phyloP scores from a whole-genome alignment of 2,113 vertebrate genomes.

The Athene noctua region DNA sequence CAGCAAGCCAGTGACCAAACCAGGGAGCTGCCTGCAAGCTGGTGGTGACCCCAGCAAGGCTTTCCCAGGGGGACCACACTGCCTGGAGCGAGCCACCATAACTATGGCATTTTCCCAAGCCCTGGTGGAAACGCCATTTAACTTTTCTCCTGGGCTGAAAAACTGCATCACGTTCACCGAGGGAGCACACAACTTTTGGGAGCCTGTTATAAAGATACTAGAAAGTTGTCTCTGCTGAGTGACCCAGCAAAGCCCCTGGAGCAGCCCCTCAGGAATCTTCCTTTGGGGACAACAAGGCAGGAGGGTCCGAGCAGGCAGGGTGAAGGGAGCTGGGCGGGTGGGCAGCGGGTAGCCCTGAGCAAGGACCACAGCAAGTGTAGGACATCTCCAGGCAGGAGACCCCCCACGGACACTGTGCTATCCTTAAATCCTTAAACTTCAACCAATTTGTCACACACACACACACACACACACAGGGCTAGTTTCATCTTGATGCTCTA shows the following conservation, averaged over 20 bases:
- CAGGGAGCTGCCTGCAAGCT: not conserved
- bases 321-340: rapidly evolving
- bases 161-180: not conserved
- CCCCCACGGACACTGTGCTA: not conserved
- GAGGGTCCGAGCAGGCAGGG: not conserved
- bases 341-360: not conserved
- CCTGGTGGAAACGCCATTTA: not conserved
- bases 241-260: not conserved
- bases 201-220: not conserved
- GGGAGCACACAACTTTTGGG: not conserved
- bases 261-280: not conserved
- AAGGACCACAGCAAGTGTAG: not conserved
- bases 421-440: not conserved
- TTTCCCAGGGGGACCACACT: not conserved
- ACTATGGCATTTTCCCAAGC: rapidly evolving
- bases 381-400: not conserved
- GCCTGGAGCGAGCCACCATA: rapidly evolving
- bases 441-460: not conserved
- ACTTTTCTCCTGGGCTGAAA: not conserved
- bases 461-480: no score
- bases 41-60: not conserved
- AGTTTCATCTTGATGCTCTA: not conserved
- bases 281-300: not conserved
- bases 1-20: not conserved
- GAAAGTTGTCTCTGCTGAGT: not conserved